Evolutionary conservation across 2,888 invertebrate genomes (phyloP).

Genomic region (Prosopocoilus inquinatus): DNA sequence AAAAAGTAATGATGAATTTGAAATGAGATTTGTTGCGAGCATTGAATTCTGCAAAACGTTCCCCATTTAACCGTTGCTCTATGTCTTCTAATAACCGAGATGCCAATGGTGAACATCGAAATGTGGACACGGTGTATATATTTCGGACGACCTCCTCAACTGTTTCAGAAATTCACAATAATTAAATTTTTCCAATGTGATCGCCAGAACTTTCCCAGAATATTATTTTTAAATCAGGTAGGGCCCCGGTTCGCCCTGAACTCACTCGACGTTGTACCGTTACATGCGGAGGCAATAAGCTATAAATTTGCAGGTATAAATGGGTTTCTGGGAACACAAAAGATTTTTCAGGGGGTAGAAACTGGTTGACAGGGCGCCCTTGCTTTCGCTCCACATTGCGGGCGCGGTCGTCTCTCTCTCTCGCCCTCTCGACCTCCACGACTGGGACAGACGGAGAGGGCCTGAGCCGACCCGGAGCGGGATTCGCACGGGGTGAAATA

Average conservation of each 20-base stretch:
- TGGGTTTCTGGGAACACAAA: constrained; percentile 19
- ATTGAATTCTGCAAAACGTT: too few species aligned
- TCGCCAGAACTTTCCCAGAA: not conserved
- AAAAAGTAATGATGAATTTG: too few species aligned
- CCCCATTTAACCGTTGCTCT: too few species aligned
- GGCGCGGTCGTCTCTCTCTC: not conserved
- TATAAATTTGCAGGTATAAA: constrained; percentile 41
- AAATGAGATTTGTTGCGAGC: too few species aligned
- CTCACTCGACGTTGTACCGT: constrained; percentile 1
- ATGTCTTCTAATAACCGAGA: too few species aligned
- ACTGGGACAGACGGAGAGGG: not conserved
- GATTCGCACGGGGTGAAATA: constrained; percentile 1
- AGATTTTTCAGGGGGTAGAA: constrained; percentile 14
- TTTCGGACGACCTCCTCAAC: too few species aligned
- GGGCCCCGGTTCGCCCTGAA: not conserved
- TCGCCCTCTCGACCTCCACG: not conserved
- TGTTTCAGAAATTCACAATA: not conserved
- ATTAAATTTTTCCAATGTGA: not conserved
- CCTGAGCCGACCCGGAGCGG: not conserved
- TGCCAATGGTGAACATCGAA: too few species aligned
- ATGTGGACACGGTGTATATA: too few species aligned
- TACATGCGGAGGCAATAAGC: constrained; percentile 10
- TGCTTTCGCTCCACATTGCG: not conserved
- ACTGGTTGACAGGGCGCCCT: constrained; percentile 14
- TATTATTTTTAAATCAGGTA: not conserved